phyloP scores from a whole-genome alignment of 2,113 vertebrate species.

The Circaetus gallicus region DNA sequence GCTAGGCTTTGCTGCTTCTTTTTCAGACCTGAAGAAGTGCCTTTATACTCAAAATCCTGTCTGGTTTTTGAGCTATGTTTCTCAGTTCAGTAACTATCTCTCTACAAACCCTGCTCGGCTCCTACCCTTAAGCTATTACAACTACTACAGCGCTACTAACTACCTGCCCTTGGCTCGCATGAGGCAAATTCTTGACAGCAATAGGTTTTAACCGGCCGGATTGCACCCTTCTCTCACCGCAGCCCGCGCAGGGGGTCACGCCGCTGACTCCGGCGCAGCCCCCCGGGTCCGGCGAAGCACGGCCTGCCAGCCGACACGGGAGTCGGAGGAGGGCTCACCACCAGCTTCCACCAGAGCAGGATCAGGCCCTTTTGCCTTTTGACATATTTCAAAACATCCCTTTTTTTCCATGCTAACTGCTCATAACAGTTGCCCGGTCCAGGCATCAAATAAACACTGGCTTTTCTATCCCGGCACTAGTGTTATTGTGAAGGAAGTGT shows the following conservation, averaged over 20 bases:
- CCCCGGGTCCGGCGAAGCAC: fast-evolving
- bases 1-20: background rate
- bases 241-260: fast-evolving
- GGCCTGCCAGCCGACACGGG: fast-evolving
- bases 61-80: background rate
- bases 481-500: background rate
- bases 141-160: background rate
- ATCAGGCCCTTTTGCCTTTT: background rate
- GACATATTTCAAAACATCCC: background rate
- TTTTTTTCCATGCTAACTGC: background rate
- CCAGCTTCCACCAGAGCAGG: background rate
- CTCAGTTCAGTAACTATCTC: background rate
- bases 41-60: background rate
- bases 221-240: background rate
- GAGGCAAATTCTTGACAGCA: background rate
- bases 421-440: background rate
- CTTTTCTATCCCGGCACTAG: background rate
- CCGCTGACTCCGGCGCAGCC: fast-evolving
- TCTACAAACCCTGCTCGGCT: background rate
- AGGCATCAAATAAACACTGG: background rate
- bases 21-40: background rate
- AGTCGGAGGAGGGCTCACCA: background rate
- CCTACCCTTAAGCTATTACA: background rate
- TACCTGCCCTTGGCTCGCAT: background rate
- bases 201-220: background rate